Evolutionary conservation across 2,797 vertebrate species (phyloP).

Genomic region (Notolabrus celidotus): DNA sequence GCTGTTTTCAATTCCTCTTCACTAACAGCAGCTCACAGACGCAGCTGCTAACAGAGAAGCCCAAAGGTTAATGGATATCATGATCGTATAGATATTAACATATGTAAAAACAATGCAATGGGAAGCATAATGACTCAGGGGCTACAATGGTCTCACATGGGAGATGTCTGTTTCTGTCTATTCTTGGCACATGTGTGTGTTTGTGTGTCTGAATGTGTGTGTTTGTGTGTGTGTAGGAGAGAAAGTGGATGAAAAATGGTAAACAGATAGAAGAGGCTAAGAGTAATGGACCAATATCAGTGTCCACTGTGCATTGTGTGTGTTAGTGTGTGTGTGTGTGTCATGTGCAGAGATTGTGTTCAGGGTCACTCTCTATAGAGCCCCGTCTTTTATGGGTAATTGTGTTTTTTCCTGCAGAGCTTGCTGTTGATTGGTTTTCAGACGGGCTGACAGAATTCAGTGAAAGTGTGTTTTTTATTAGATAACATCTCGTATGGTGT

Average conservation of each 20-base stretch:
- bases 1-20: not conserved
- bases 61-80: not conserved
- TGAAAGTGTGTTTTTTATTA: conserved; percentile 56
- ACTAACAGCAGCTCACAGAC: not conserved
- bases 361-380: conserved; percentile 47
- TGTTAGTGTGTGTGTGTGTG: conserved; percentile 5
- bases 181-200: conserved; percentile 7
- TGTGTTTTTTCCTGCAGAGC: conserved; percentile 40
- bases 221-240: conserved; percentile 9
- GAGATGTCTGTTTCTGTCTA: conserved; percentile 11
- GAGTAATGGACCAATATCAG: conserved; percentile 12
- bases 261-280: not conserved
- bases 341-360: conserved; percentile 29
- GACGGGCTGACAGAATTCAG: conserved; percentile 59
- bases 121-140: conserved; percentile 14
- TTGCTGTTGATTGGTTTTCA: conserved; percentile 68
- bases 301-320: not conserved
- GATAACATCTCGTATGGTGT: conserved; percentile 23
- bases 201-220: conserved; percentile 3
- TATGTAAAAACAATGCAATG: conserved; percentile 8
- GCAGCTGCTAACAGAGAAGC: not conserved
- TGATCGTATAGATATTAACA: not conserved
- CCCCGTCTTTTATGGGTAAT: conserved; percentile 60
- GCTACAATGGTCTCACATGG: conserved; percentile 18
- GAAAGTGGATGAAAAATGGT: not conserved